Evolutionary conservation across 2,113 vertebrate species (phyloP).

Genomic region (Pao palembangensis): DNA sequence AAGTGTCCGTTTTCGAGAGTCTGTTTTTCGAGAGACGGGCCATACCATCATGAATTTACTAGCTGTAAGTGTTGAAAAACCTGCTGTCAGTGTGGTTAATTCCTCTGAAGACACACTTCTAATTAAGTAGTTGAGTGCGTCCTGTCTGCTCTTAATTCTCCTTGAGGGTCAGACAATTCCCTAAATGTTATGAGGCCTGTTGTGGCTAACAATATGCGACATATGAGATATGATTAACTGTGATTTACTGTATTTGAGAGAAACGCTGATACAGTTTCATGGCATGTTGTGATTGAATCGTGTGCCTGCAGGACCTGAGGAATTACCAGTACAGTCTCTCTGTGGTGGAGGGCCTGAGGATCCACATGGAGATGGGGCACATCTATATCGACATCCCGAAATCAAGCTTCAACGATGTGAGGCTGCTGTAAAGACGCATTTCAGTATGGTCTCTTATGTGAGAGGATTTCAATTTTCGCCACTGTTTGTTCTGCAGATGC

Average conservation of each 20-base stretch:
- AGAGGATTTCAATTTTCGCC: neutral
- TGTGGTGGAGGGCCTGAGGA: slow-evolving; percentile 82
- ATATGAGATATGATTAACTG: no score
- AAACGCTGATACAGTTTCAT: no score
- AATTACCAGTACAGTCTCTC: slow-evolving; percentile 92
- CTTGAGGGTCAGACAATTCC: neutral
- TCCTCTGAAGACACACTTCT: slow-evolving; percentile 1
- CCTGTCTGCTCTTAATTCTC: neutral
- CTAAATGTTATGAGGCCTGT: neutral
- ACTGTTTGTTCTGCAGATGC: slow-evolving; percentile 75
- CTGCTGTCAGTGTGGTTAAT: neutral
- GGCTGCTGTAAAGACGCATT: slow-evolving; percentile 7
- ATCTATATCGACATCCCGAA: slow-evolving; percentile 91
- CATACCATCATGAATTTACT: slow-evolving; percentile 93
- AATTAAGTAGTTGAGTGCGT: neutral
- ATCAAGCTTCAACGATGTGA: slow-evolving; percentile 84
- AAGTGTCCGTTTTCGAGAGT: slow-evolving; percentile 82
- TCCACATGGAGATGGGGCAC: slow-evolving; percentile 95
- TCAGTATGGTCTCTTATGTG: neutral
- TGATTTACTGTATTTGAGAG: no score
- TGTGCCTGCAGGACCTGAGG: slow-evolving; percentile 81
- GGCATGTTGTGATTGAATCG: neutral
- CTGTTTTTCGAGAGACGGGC: slow-evolving; percentile 89
- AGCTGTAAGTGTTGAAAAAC: slow-evolving; percentile 79
- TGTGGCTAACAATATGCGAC: neutral